Conservation (phyloP, 2,888 invertebrate species). For the Apoda limacodes region DNA sequence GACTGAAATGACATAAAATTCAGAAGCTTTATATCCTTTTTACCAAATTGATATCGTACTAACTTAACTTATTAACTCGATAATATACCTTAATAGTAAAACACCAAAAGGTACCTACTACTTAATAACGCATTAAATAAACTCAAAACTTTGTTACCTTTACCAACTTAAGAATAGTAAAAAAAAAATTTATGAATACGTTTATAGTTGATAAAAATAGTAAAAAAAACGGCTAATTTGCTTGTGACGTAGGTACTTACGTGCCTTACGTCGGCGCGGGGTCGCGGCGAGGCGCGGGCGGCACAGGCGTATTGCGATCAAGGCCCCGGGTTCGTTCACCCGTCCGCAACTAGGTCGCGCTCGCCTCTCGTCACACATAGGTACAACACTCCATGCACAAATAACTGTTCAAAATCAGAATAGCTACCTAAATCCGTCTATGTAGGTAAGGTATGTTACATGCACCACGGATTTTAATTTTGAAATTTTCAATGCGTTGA, state of each 20-base stretch:
- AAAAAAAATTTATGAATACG: conserved; percentile 6
- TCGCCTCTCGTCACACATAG: conserved; percentile 41
- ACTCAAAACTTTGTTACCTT: no score
- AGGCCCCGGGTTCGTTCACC: conserved; percentile 68
- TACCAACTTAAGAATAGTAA: no score
- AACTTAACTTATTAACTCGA: no score
- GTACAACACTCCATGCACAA: conserved; percentile 42
- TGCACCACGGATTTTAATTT: no score
- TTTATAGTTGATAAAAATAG: conserved; percentile 23
- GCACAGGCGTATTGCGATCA: conserved; percentile 61
- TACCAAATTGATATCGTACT: no score
- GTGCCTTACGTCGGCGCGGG: conserved; percentile 17
- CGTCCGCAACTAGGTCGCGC: conserved; percentile 59
- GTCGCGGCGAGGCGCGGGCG: conserved; percentile 22
- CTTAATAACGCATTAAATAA: no score
- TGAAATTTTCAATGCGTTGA: no score
- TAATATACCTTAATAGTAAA: no score
- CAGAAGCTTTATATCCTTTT: no score
- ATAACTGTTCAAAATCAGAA: conserved; percentile 52
- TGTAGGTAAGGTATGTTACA: conserved; percentile 44
- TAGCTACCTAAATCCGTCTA: conserved; percentile 53
- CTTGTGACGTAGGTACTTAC: conserved; percentile 25
- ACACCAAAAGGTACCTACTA: no score
- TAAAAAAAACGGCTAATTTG: conserved; percentile 43
- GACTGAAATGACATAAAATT: no score